phyloP scores from a whole-genome alignment of 2,113 vertebrate genomes.

The Anarhynchus alexandrinus region DNA sequence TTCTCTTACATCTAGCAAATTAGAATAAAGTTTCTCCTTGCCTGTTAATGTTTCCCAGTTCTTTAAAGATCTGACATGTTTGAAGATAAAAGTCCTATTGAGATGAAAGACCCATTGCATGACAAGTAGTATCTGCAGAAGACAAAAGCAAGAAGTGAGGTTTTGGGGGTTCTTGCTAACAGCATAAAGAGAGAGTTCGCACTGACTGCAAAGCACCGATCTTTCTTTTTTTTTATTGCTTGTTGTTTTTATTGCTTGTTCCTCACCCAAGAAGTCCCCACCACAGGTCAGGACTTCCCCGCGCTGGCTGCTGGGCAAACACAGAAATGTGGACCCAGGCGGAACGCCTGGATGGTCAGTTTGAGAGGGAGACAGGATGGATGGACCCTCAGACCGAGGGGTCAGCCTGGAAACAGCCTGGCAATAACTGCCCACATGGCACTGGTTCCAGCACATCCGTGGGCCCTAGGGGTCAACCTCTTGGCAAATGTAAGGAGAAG shows the following conservation, averaged over 20 bases:
- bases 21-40: conserved; percentile 24
- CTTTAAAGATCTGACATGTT: conserved; percentile 19
- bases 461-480: neutral
- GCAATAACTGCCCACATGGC: fast-evolving
- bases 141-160: neutral
- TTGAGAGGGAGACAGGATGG: neutral
- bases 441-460: fast-evolving
- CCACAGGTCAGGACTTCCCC: neutral
- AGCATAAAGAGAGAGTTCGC: neutral
- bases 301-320: neutral
- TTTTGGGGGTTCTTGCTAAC: neutral
- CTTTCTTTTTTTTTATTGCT: neutral
- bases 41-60: conserved; percentile 10
- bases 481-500: neutral
- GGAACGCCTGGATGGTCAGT: neutral
- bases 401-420: neutral
- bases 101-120: conserved; percentile 22
- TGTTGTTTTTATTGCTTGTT: neutral
- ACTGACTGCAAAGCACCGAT: neutral
- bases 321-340: neutral
- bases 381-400: neutral
- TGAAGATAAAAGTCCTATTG: conserved; percentile 51
- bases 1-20: neutral
- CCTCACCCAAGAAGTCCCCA: neutral
- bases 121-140: neutral